These are phyloP conservation scores for Galerucella calmariensis DNA, from an alignment of 2,888 invertebrate genomes.

Conservation along the genomic window DNA sequence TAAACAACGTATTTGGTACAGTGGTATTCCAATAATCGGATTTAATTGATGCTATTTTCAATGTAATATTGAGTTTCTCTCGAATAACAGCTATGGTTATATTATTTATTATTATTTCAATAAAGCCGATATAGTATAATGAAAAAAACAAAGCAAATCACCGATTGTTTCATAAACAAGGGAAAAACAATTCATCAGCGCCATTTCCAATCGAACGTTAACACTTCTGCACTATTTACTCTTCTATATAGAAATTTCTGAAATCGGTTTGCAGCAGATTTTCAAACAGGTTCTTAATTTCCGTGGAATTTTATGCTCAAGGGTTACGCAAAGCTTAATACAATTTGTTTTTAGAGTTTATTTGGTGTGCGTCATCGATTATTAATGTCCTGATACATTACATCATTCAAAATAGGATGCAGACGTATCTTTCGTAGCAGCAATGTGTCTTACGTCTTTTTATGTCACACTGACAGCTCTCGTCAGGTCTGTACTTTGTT, in stretches of 20 bases:
- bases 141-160: not conserved
- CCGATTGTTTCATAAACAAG: conserved; percentile 15
- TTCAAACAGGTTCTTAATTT: not conserved
- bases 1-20: too few relatives aligned
- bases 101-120: not conserved
- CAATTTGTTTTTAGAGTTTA: not conserved
- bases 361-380: too few relatives aligned
- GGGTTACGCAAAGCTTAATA: not conserved
- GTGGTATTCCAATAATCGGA: too few relatives aligned
- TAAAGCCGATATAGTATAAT: not conserved
- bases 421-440: too few relatives aligned
- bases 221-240: conserved; percentile 15
- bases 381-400: too few relatives aligned
- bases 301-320: not conserved
- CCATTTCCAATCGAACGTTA: conserved; percentile 15
- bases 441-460: too few relatives aligned
- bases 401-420: too few relatives aligned
- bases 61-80: too few relatives aligned
- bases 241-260: conserved; percentile 3
- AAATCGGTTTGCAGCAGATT: not conserved
- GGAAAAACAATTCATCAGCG: conserved; percentile 16
- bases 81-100: not conserved
- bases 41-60: too few relatives aligned
- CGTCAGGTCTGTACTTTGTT: too few relatives aligned
- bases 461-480: too few relatives aligned